These are phyloP conservation scores for Pachycephus smyrnensis DNA, from an alignment of 2,888 invertebrate species.

Conservation along the genomic window DNA sequence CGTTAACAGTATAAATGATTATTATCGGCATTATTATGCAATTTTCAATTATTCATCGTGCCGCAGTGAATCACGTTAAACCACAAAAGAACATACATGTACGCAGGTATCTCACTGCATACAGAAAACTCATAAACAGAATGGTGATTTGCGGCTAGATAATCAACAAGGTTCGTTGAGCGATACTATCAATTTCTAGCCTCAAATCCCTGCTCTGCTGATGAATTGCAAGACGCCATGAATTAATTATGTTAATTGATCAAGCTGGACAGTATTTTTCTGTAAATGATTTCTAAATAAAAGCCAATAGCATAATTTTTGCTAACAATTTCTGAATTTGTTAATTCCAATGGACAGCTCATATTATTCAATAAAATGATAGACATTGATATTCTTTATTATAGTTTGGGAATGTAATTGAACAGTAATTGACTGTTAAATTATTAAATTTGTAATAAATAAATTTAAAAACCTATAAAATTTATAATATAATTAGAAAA, in stretches of 20 bases:
- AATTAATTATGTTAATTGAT: not conserved
- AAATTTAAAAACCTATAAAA: slow-evolving; percentile 17
- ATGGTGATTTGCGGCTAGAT: too few relatives aligned
- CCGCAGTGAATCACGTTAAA: not conserved
- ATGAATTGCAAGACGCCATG: not conserved
- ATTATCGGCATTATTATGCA: not conserved
- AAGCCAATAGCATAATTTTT: not conserved
- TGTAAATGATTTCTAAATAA: not conserved
- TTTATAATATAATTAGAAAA: slow-evolving; percentile 23
- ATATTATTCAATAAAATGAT: not conserved
- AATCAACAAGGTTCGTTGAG: too few relatives aligned
- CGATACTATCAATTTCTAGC: too few relatives aligned
- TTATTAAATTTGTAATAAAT: slow-evolving; percentile 22
- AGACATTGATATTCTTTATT: not conserved
- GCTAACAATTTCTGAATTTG: not conserved
- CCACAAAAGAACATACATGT: too few relatives aligned
- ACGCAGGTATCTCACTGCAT: too few relatives aligned
- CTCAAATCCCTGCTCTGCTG: too few relatives aligned
- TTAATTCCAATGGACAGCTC: not conserved
- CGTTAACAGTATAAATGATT: not conserved
- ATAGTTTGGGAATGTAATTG: not conserved
- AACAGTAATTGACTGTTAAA: not conserved
- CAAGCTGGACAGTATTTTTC: not conserved
- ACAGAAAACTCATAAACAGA: too few relatives aligned
- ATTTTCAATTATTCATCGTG: not conserved